Conservation (phyloP, 2,797 vertebrate species). For the Salmo trutta region DNA sequence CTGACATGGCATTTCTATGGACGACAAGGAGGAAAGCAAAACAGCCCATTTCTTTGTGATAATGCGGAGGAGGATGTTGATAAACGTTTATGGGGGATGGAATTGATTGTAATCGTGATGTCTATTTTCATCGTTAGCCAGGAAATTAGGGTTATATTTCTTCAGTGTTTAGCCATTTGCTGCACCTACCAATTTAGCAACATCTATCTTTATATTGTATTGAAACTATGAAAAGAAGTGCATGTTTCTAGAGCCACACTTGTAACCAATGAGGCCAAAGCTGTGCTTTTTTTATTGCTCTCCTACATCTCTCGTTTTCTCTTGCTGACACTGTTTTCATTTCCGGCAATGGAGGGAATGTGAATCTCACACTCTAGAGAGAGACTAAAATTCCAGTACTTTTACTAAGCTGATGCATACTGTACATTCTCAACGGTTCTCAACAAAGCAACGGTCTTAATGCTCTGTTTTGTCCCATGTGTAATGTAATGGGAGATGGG, state of each 20-base stretch:
- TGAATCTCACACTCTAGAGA: not conserved
- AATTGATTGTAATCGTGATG: not conserved
- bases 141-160: not conserved
- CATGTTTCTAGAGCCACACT: not conserved
- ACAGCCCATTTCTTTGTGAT: not conserved
- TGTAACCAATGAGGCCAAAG: not conserved
- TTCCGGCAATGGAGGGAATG: not conserved
- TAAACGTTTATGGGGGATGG: not conserved
- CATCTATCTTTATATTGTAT: not conserved
- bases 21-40: not conserved
- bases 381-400: not conserved
- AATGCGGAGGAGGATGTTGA: not conserved
- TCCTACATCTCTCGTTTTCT: not conserved
- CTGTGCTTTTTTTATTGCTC: not conserved
- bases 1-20: not conserved
- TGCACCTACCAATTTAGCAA: not conserved
- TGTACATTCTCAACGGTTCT: not conserved
- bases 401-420: not conserved
- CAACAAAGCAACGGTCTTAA: not conserved
- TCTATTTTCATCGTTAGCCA: not conserved
- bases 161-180: not conserved
- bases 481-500: conserved; percentile 23
- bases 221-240: not conserved
- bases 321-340: not conserved
- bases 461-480: conserved; percentile 4